A percentile compares a stretch with the other conserved stretches of the same genome.
phyloP scores from a whole-genome alignment of 1,140 invertebrate genomes.

The Drosophila dunni region DNA sequence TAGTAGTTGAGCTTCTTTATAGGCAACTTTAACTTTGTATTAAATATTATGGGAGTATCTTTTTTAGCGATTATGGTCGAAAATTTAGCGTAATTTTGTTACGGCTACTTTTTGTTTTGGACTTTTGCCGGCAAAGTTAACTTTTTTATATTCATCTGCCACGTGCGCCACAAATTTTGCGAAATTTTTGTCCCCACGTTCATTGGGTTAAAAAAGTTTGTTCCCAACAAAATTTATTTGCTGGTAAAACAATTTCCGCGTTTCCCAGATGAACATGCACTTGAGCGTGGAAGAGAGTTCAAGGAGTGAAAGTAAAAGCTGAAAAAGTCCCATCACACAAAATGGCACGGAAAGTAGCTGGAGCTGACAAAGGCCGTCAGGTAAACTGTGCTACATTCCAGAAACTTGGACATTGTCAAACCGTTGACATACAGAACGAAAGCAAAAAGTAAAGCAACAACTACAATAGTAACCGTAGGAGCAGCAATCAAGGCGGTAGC shows the following conservation, averaged over 20 bases:
- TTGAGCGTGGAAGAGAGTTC: constrained; percentile 27
- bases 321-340: constrained; percentile 26
- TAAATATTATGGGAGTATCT: constrained; percentile 10
- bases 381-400: constrained; percentile 48
- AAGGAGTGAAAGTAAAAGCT: constrained; percentile 23
- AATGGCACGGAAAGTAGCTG: constrained; percentile 39
- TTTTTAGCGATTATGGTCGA: constrained; percentile 11
- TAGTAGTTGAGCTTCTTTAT: neutral
- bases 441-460: too few species aligned
- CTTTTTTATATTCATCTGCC: constrained; percentile 21
- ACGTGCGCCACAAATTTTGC: constrained; percentile 26
- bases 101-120: constrained; percentile 3
- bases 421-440: constrained; percentile 25
- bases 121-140: neutral
- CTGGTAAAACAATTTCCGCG: constrained; percentile 69
- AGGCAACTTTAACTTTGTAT: neutral
- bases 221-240: constrained; percentile 63
- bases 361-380: constrained; percentile 23
- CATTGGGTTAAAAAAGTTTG: constrained; percentile 46
- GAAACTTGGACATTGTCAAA: constrained; percentile 31
- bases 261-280: constrained; percentile 33
- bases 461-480: neutral
- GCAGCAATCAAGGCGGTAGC: constrained; percentile 4
- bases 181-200: constrained; percentile 1
- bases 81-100: constrained; percentile 37